Base-by-base conservation (phyloP, 1,140 invertebrate species). In the Diachasma alloeum region DNA sequence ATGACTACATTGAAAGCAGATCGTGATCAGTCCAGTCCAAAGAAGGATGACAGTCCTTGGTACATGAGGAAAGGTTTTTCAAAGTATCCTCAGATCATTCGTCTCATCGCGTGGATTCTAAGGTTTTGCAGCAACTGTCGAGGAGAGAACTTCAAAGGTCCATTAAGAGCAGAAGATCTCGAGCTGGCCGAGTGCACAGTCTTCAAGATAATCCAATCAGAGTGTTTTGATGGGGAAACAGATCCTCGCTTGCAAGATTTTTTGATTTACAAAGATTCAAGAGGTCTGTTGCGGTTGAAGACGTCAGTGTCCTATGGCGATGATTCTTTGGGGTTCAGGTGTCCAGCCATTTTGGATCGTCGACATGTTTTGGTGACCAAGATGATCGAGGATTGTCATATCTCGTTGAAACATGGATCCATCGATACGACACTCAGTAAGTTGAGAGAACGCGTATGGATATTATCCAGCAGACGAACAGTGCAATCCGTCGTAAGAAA, bases 121-220 rank as follows among this genome's bases (percentile, higher is more conserved):
- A 5, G 39, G 39, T 42, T 42, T 11, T 8, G 6, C 11, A 42
- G 11, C 11, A 42, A 42, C 39, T 42, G 39, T 42, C 39, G 39
- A 42, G 39, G 5, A 5, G 11, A 11, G 39, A 42, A 42, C 11
- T 42, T n/a, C n/a, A n/a, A n/a, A 53, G 8, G 48, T 9, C n/a
- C 48, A 11, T 53, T 53, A n/a, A 53, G 4, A 4, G 4, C 67
- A 89, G 6, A 8, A 53, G 48, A 53, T 10, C 8, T 53, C 6
- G 48, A 53, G 4, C 8, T n/a, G 4, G 88, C 89, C 81, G 78
- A 77, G 15, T 59, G 80, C 6, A 86, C 88, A n/a, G 42, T 53
- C 48, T 39, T 72, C 75, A 80, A 37, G 48, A 66, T 10, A 42
- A 80, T 72, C 44, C 79, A 37, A 56, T 59, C 67, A 42, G 4